A percentile compares a stretch with the other conserved stretches of the same genome.
phyloP scores from a whole-genome alignment of 2,113 vertebrate genomes.

The Ictalurus furcatus region DNA sequence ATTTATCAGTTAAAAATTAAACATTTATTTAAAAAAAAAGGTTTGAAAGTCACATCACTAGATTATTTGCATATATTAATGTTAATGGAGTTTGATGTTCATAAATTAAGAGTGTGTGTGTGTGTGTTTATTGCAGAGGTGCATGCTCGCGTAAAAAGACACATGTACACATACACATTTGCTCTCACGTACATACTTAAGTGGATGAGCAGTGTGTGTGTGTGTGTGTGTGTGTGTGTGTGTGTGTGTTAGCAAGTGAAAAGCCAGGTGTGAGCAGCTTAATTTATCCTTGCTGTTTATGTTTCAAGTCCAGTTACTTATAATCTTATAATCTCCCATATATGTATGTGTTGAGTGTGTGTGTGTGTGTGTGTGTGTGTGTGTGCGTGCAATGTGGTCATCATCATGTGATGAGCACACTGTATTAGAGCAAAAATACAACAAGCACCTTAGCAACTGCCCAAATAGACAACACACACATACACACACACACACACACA shows the following conservation, averaged over 20 bases:
- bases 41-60: not conserved
- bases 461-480: conserved; percentile 17
- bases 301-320: not conserved
- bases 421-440: too few species aligned
- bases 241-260: not conserved
- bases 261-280: conserved; percentile 24
- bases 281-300: conserved; percentile 23
- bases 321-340: not conserved
- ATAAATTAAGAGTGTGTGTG: not conserved
- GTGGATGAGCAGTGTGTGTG: not conserved
- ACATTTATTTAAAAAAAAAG: too few species aligned
- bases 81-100: not conserved
- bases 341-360: conserved; percentile 26
- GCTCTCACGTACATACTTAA: too few species aligned
- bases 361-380: conserved; percentile 29
- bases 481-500: too few species aligned
- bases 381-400: not conserved
- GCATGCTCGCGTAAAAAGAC: too few species aligned
- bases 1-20: too few species aligned
- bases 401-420: conserved; percentile 24
- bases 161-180: too few species aligned
- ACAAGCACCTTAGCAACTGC: too few species aligned
- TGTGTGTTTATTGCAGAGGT: too few species aligned
- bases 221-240: not conserved
- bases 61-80: not conserved